Evolutionary conservation across 1,140 invertebrate genomes (phyloP), one percentile per base, ranked within the genome.

Genomic region (Portunus trituberculatus): DNA sequence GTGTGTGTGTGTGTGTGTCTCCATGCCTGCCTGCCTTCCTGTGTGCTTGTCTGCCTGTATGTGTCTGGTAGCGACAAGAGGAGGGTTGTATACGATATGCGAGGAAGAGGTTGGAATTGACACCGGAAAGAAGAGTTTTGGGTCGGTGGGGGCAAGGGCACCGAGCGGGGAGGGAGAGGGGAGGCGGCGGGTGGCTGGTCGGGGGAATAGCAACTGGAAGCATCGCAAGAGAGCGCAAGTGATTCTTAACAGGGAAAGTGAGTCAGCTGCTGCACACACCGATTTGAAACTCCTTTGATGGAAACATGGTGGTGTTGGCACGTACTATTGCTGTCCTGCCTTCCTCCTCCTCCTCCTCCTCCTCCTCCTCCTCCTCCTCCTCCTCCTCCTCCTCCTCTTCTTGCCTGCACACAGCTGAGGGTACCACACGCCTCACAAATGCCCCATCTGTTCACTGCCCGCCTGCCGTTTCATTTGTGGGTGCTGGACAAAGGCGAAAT

Each of bases 51-150:
- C 10, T 84, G 83, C 25, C 10, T 87, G 84, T 87, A 0, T 87
- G 84, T 87, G 84, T 39, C 14, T 39, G 84, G 39, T 16, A 32
- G 84, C 31, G 84, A 87, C 31, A 87, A 28, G n/a, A 31, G 39
- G 25, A 28, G 14, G n/a, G 83, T 29, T 29, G 84, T 39, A 28
- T 39, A 31, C 31, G 25, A 46, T 39, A 46, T 20, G 83, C 14
- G 84, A 87, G 31, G 39, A 28, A 87, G 84, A 32, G 84, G 67
- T 76, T 76, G 67, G 67, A n/a, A 76, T 76, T n/a, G 67, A n/a
- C 67, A 76, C n/a, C 67, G n/a, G 67, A 76, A 76, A 76, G 67
- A 76, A 76, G 67, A 76, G 67, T 76, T 76, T 25, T 25, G 67
- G 67, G 67, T 76, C 12, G 25, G n/a, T 12, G 25, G 6, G 67